phyloP scores from a whole-genome alignment of 2,888 invertebrate genomes.

The Lucinisca nassula region DNA sequence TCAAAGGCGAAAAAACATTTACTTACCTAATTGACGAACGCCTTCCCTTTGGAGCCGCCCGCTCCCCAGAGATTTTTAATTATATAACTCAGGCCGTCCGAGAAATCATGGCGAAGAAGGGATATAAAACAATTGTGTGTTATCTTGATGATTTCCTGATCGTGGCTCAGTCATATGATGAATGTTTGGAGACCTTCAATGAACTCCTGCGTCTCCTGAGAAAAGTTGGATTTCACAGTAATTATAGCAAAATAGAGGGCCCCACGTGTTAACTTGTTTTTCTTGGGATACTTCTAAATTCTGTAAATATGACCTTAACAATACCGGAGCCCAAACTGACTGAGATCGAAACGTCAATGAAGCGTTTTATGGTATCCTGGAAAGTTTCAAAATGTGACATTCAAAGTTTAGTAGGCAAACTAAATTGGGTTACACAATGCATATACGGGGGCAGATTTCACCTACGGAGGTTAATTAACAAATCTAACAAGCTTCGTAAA shows the following conservation, averaged over 20 bases:
- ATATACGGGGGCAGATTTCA: constrained; percentile 35
- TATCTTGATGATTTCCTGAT: constrained; percentile 36
- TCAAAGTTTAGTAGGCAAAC: constrained; percentile 32
- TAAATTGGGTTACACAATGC: constrained; percentile 19
- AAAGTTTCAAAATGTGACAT: constrained; percentile 20
- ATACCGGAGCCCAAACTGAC: too few relatives aligned
- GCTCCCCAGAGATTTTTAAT: constrained; percentile 19
- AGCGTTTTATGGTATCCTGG: neutral
- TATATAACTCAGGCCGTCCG: constrained; percentile 24
- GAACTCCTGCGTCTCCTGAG: constrained; percentile 10
- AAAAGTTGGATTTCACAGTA: constrained; percentile 30
- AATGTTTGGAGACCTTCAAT: constrained; percentile 1
- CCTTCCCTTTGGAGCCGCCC: constrained; percentile 24
- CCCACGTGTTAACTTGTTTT: too few relatives aligned
- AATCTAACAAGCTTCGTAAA: neutral
- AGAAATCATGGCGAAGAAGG: constrained; percentile 12
- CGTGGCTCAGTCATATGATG: constrained; percentile 3
- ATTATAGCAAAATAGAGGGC: constrained; percentile 38
- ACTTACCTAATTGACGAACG: constrained; percentile 32
- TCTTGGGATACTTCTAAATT: too few relatives aligned
- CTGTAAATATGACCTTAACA: too few relatives aligned
- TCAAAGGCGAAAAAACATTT: neutral
- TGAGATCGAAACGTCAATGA: neutral
- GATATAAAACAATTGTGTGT: neutral
- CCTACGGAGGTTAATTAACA: constrained; percentile 1